These are phyloP conservation scores for Rotaria socialis DNA, from an alignment of 2,888 invertebrate species.

Conservation along the genomic window DNA sequence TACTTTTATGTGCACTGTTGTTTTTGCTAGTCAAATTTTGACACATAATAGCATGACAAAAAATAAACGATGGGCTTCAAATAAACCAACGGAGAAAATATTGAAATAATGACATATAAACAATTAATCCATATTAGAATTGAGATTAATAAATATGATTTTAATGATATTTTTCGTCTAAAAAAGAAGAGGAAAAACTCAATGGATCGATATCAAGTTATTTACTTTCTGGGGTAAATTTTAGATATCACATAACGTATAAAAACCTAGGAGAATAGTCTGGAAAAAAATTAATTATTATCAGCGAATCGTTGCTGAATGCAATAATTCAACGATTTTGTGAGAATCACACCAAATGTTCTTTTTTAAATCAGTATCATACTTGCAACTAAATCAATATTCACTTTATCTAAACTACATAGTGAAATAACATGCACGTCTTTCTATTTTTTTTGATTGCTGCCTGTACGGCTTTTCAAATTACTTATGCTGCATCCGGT, in stretches of 20 bases:
- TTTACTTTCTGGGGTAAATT: too few species aligned
- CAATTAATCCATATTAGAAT: too few species aligned
- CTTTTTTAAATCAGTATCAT: not conserved
- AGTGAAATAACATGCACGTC: not conserved
- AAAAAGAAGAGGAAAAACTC: too few species aligned
- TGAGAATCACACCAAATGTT: not conserved
- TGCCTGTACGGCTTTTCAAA: not conserved
- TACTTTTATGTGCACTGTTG: too few species aligned
- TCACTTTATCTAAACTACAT: not conserved
- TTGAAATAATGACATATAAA: too few species aligned
- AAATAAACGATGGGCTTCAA: too few species aligned
- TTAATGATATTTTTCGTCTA: too few species aligned
- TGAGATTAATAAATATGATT: too few species aligned
- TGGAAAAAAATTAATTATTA: not conserved
- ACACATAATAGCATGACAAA: too few species aligned
- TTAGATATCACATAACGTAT: not conserved
- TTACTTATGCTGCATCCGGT: not conserved
- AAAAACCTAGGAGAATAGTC: not conserved
- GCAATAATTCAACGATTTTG: not conserved
- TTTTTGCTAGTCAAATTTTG: too few species aligned
- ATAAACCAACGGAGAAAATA: too few species aligned
- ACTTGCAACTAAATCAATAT: not conserved
- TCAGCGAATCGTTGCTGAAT: not conserved
- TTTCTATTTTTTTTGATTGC: not conserved
- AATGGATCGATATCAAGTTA: too few species aligned